Base-by-base conservation (phyloP, 2,888 invertebrate genomes). In the Luperina testacea region DNA sequence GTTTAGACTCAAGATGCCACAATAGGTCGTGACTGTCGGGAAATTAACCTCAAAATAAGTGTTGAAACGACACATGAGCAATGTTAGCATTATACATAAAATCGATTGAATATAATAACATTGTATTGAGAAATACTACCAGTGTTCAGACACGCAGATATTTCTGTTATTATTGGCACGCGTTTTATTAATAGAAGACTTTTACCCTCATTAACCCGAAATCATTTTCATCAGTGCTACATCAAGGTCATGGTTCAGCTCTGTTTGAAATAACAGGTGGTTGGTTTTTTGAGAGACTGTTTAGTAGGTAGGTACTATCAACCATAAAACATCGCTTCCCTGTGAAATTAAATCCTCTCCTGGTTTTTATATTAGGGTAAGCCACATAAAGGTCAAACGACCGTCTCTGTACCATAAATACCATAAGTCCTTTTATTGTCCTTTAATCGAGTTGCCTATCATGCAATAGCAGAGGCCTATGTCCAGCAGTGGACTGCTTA, bases 1-100 rank as follows among this genome's bases (percentile, higher is more conserved):
- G n/a, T 27, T 42, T 32, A 61, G 15, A 65, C 27, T 76, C 51
- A 53, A 71, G 71, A 64, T 17, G 63, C 59, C 71, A 82, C 42
- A 77, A 45, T 53, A 75, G 64, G 15, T 73, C 75, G 83, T 72
- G 64, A 83, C 27, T 72, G 69, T 48, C 42, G 57, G 45, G 53
- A 20, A 76, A 73, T 86, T 86, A 74, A 78, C 86, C 73, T 70
- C 67, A 72, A 82, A 82, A 68, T 71, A 42, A 73, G 42, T 84
- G 83, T 72, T 38, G 86, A 32, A 86, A 84, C 68, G 15, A 69
- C 48, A 72, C 27, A 59, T 73, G 17, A 53, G 24, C 63, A 53
- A 75, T 42, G 68, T 53, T 20, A 48, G 2, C n/a, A 68, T 74
- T 82, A 72, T 15, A 74, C 71, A 83, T 76, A 79, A 83, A 86